Percentiles rank a stretch among this genome's conserved stretches.
Conservation (phyloP, 2,888 invertebrate genomes). For the Hydraecia micacea region DNA sequence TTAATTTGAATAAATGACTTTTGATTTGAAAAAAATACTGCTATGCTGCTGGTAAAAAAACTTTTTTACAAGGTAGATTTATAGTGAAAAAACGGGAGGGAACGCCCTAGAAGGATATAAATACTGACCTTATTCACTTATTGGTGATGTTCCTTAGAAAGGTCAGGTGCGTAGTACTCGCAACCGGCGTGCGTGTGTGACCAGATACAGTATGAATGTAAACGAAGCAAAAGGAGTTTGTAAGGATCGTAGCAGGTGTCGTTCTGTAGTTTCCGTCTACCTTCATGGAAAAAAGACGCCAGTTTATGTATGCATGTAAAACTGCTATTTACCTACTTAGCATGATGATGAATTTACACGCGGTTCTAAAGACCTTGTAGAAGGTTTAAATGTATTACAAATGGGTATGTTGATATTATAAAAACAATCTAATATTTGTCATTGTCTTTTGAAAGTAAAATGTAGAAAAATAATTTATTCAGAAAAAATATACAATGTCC, state of each 20-base stretch:
- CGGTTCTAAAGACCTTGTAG: background rate
- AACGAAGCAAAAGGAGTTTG: no score
- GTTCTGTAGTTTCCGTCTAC: no score
- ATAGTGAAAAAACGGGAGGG: background rate
- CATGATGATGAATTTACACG: background rate
- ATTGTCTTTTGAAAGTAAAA: background rate
- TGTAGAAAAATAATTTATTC: background rate
- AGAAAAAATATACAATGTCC: background rate
- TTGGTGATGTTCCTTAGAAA: no score
- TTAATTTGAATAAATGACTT: no score
- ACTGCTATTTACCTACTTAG: background rate
- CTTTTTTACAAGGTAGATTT: background rate
- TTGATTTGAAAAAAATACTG: no score
- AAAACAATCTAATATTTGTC: background rate
- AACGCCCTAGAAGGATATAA: no score
- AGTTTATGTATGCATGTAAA: background rate
- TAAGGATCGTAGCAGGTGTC: no score
- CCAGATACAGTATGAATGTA: no score
- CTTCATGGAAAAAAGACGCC: no score
- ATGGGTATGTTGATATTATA: background rate
- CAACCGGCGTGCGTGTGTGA: no score
- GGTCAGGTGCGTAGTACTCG: no score
- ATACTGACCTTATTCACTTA: no score
- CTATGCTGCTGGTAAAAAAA: background rate
- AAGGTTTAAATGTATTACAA: background rate